Evolutionary conservation across 1,140 invertebrate genomes (phyloP).

Genomic region (Aphaenogaster floridana): DNA sequence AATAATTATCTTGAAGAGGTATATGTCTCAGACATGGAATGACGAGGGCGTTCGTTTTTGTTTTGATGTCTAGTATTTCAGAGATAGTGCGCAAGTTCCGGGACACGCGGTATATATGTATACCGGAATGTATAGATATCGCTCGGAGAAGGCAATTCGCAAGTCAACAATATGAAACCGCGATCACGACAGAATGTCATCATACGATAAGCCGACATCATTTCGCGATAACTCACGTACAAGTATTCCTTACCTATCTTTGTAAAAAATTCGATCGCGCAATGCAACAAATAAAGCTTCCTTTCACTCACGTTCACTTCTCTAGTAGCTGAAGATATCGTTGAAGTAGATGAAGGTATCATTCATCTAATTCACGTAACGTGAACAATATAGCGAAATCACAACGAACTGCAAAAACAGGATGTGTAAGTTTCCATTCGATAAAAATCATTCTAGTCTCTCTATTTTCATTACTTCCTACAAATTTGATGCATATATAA

Average conservation of each 20-base stretch:
- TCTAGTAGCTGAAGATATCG: not conserved
- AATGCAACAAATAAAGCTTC: not conserved
- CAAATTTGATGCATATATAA: not conserved
- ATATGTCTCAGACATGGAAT: not conserved
- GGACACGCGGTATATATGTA: not conserved
- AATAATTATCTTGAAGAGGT: slow-evolving; percentile 6
- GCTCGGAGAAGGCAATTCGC: not conserved
- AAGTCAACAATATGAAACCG: slow-evolving; percentile 4
- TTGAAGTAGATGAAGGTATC: not conserved
- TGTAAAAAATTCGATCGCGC: not conserved
- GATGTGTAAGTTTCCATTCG: not conserved
- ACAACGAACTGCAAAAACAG: not conserved
- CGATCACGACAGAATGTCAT: slow-evolving; percentile 7
- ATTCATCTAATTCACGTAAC: not conserved
- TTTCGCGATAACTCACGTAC: not conserved
- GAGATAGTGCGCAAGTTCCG: not conserved
- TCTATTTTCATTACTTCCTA: slow-evolving; percentile 1
- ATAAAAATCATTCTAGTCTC: not conserved
- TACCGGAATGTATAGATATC: not conserved
- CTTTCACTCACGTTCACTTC: slow-evolving; percentile 9
- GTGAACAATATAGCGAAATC: not conserved
- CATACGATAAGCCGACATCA: slow-evolving; percentile 29
- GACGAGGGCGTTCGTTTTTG: too few relatives aligned
- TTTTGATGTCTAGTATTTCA: slow-evolving; percentile 9
- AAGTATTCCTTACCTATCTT: not conserved